Evolutionary conservation across 2,888 invertebrate species (phyloP).

Genomic region (Nebria salina): DNA sequence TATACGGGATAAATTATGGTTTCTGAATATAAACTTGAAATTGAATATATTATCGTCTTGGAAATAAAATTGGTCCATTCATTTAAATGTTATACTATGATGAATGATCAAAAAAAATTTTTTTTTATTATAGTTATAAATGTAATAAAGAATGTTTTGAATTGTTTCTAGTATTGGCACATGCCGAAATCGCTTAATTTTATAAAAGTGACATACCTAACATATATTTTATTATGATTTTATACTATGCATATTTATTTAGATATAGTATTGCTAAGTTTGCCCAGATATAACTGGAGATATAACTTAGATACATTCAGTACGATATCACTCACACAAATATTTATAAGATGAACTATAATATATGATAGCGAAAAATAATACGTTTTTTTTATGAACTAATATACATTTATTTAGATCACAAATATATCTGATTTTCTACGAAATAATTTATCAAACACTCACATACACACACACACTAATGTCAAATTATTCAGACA

Average conservation of each 20-base stretch:
- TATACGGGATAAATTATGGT: constrained; percentile 28
- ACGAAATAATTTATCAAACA: constrained; percentile 35
- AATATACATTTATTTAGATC: constrained; percentile 35
- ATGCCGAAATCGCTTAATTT: constrained; percentile 27
- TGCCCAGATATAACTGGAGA: constrained; percentile 20
- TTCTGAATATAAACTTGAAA: constrained; percentile 26
- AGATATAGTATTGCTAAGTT: constrained; percentile 9
- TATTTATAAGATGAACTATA: constrained; percentile 8
- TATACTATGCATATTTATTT: neutral
- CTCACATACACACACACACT: constrained; percentile 4
- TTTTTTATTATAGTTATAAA: neutral
- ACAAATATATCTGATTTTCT: constrained; percentile 34
- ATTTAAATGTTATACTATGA: constrained; percentile 8
- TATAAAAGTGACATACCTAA: constrained; percentile 19
- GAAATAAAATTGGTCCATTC: constrained; percentile 43
- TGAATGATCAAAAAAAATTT: constrained; percentile 24
- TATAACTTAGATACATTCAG: constrained; percentile 27
- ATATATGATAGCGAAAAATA: neutral
- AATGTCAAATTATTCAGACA: neutral
- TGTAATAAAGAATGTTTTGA: neutral
- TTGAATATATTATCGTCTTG: constrained; percentile 3
- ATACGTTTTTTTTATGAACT: constrained; percentile 20
- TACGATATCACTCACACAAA: constrained; percentile 38
- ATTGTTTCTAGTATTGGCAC: constrained; percentile 30
- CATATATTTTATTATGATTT: neutral